Conservation (phyloP, 2,113 vertebrate genomes). For the Sus scrofa region DNA sequence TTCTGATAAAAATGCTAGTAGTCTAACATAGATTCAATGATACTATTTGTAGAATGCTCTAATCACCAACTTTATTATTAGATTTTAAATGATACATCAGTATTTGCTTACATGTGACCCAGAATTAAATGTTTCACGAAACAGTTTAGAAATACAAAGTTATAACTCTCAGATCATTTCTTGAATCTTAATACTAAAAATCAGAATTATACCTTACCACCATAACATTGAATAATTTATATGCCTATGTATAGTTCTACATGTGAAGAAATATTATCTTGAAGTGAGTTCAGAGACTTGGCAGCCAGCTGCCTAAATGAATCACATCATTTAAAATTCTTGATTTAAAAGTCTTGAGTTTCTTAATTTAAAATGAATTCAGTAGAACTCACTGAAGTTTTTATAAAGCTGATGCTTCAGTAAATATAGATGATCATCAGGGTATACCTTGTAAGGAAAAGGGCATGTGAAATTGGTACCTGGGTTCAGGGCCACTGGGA, state of each 20-base stretch:
- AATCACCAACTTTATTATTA: conserved; percentile 66
- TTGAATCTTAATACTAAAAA: conserved; percentile 51
- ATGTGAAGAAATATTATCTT: conserved; percentile 15
- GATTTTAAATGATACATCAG: conserved; percentile 37
- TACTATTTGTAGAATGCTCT: conserved; percentile 39
- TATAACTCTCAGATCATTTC: conserved; percentile 6
- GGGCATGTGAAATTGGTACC: neutral
- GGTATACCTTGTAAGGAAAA: neutral
- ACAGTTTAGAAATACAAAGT: conserved; percentile 43
- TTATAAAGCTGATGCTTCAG: neutral
- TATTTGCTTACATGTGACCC: neutral
- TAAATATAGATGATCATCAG: neutral
- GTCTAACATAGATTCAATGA: neutral
- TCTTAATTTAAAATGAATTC: conserved; percentile 41
- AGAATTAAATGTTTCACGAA: conserved; percentile 42
- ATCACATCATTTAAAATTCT: conserved; percentile 25
- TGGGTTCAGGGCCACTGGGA: neutral
- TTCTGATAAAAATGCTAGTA: neutral
- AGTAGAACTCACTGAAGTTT: neutral
- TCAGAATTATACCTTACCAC: conserved; percentile 34
- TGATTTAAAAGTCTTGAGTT: conserved; percentile 39
- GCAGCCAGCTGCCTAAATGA: conserved; percentile 57
- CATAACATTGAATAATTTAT: neutral
- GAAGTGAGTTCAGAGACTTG: conserved; percentile 44
- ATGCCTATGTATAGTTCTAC: neutral